Evolutionary conservation across 2,888 invertebrate genomes (phyloP).

Genomic region (Heliconius aoede): DNA sequence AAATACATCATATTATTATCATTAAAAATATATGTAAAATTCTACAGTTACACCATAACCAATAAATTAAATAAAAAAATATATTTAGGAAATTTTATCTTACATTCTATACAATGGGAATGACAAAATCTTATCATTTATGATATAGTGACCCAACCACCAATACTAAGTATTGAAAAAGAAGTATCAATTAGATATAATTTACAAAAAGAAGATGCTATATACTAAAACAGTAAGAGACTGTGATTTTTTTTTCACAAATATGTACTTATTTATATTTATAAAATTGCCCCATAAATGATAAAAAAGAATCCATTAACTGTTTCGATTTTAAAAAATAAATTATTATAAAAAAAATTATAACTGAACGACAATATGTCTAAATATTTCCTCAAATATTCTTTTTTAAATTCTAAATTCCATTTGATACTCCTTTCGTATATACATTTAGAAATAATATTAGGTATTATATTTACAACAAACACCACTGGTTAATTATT

Average conservation of each 20-base stretch:
- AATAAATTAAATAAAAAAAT: too few species aligned
- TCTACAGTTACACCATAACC: not conserved
- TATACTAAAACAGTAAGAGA: too few species aligned
- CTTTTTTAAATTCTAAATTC: not conserved
- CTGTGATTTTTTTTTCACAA: too few species aligned
- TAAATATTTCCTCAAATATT: not conserved
- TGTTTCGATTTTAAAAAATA: too few species aligned
- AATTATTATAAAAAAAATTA: too few species aligned
- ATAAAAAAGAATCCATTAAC: too few species aligned
- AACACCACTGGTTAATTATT: slow-evolving; percentile 21
- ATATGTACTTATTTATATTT: too few species aligned
- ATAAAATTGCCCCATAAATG: too few species aligned
- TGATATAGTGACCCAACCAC: slow-evolving; percentile 3
- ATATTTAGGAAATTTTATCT: not conserved
- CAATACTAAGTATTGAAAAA: not conserved
- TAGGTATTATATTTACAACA: slow-evolving; percentile 13
- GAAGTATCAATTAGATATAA: slow-evolving; percentile 5
- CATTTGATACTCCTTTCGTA: slow-evolving; percentile 25
- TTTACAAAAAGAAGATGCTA: too few species aligned
- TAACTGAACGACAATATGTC: not conserved
- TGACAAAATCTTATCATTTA: not conserved
- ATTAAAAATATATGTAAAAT: not conserved
- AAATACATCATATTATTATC: not conserved
- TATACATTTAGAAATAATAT: not conserved
- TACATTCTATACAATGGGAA: not conserved